Conservation (phyloP, 2,888 invertebrate species). For the Galeopsomyia nigrocyanea region DNA sequence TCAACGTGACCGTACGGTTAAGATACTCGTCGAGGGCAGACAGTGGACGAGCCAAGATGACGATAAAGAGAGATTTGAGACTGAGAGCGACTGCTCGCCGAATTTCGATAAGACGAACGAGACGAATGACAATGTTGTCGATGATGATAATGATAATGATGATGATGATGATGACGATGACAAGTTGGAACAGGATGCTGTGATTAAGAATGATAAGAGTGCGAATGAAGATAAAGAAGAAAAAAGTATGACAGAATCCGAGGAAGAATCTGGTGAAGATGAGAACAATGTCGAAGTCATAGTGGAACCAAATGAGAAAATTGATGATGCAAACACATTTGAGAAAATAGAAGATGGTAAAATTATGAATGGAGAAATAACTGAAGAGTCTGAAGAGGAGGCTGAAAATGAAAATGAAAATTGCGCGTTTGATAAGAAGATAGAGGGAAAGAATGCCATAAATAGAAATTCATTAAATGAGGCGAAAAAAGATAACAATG, state of each 20-base stretch:
- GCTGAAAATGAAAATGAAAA: not conserved
- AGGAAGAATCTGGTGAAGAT: conserved; percentile 24
- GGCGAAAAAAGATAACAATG: not conserved
- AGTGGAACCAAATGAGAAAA: no score
- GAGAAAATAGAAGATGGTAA: no score
- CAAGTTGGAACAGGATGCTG: not conserved
- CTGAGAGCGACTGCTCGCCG: conserved; percentile 27
- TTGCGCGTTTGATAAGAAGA: no score
- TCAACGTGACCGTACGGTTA: conserved; percentile 22
- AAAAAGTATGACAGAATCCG: conserved; percentile 25
- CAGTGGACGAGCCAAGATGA: conserved; percentile 32
- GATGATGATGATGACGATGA: conserved; percentile 19
- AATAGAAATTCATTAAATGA: not conserved
- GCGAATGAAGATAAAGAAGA: conserved; percentile 50
- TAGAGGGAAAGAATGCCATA: not conserved
- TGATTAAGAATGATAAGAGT: conserved; percentile 23
- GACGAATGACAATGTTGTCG: conserved; percentile 43
- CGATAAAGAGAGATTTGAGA: conserved; percentile 48
- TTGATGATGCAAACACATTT: no score
- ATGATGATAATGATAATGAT: conserved; percentile 12
- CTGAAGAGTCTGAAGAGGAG: not conserved
- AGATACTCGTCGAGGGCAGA: conserved; percentile 47
- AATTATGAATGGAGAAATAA: no score
- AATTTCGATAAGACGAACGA: not conserved
- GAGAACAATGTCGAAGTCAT: no score